A percentile compares a stretch with the other conserved stretches of the same genome.
phyloP scores from a whole-genome alignment of 2,113 vertebrate species.

The Paramisgurnus dabryanus region DNA sequence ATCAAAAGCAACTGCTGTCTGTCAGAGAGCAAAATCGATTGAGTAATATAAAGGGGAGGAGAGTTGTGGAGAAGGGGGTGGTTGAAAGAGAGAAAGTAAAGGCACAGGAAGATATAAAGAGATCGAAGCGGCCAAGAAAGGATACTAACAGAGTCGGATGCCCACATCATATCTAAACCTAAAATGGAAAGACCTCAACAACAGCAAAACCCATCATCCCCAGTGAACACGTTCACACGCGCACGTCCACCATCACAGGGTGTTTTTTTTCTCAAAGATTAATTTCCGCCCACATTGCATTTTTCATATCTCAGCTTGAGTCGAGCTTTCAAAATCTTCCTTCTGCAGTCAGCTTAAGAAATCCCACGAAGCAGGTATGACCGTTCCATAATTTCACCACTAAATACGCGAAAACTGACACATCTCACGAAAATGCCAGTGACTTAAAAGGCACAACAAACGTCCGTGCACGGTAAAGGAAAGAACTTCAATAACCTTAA shows the following conservation, averaged over 20 bases:
- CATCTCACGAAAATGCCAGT: slow-evolving; percentile 2
- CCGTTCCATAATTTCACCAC: slow-evolving; percentile 17
- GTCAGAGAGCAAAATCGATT: slow-evolving; percentile 56
- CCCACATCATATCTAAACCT: slow-evolving; percentile 68
- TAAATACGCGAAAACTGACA: slow-evolving; percentile 19
- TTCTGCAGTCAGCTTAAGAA: slow-evolving; percentile 49
- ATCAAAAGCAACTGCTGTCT: slow-evolving; percentile 55
- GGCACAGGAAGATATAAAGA: slow-evolving; percentile 6
- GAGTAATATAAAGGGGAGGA: slow-evolving; percentile 32
- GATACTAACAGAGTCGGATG: slow-evolving; percentile 37
- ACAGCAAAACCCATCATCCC: slow-evolving; percentile 67
- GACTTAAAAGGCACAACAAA: slow-evolving; percentile 1
- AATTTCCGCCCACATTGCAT: slow-evolving; percentile 66
- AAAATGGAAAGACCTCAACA: slow-evolving; percentile 64
- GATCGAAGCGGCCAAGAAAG: slow-evolving; percentile 28
- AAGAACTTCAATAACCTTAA: slow-evolving; percentile 5
- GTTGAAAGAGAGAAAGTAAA: slow-evolving; percentile 30
- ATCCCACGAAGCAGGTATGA: slow-evolving; percentile 48
- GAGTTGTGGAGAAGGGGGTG: not conserved
- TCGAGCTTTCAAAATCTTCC: slow-evolving; percentile 67
- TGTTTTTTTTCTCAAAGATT: slow-evolving; percentile 42
- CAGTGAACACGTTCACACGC: slow-evolving; percentile 48
- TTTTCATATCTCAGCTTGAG: slow-evolving; percentile 70
- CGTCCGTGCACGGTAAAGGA: not conserved
- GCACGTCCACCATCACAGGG: slow-evolving; percentile 14